Conservation (phyloP, 2,797 vertebrate genomes). For the Ibycter americanus region DNA sequence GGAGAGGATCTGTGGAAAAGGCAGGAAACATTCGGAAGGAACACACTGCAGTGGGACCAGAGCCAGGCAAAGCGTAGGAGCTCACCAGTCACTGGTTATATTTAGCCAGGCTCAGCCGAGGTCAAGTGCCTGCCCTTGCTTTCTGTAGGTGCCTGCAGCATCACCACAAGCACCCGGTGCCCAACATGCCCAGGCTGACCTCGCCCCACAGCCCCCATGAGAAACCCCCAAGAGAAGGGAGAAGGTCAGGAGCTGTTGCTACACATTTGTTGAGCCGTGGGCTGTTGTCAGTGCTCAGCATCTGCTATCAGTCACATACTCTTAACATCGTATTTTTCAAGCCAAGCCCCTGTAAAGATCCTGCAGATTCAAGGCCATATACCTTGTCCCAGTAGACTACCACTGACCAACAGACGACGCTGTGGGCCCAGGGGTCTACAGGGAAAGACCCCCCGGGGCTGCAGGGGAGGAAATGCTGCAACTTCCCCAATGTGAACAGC, state of each 20-base stretch:
- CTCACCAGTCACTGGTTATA: background rate
- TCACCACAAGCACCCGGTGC: background rate
- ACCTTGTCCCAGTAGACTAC: background rate
- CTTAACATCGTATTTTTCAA: background rate
- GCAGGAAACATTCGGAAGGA: background rate
- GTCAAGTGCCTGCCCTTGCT: rapidly evolving
- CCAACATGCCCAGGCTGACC: rapidly evolving
- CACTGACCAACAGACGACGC: background rate
- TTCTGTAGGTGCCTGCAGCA: rapidly evolving
- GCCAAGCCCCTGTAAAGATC: background rate
- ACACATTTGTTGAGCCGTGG: rapidly evolving
- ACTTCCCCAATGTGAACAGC: background rate
- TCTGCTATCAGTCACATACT: background rate
- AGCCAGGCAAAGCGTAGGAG: background rate
- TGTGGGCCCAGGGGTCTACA: background rate
- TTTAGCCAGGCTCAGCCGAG: background rate
- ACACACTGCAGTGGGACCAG: rapidly evolving
- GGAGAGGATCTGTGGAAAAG: background rate
- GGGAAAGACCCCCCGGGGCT: background rate
- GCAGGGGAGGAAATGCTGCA: background rate
- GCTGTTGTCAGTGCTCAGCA: background rate
- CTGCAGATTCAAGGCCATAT: rapidly evolving
- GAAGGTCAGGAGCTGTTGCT: background rate
- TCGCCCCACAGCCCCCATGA: rapidly evolving
- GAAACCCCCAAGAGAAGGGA: background rate